These are phyloP conservation scores for Ageneiosus marmoratus DNA, from an alignment of 2,113 vertebrate species.

Conservation along the genomic window DNA sequence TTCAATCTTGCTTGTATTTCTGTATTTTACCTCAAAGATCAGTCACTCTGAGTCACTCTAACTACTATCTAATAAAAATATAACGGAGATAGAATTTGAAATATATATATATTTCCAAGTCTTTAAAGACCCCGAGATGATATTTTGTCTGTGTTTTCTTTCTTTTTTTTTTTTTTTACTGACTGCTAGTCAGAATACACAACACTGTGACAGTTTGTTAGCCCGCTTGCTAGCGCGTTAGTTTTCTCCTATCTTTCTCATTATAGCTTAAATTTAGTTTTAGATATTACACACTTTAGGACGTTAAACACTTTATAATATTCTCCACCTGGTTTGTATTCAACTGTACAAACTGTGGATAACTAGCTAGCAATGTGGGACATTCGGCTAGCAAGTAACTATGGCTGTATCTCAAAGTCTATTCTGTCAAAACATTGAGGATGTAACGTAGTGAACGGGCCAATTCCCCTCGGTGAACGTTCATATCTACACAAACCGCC, in stretches of 20 bases:
- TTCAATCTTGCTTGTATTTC: background rate
- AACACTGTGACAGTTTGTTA: too few relatives aligned
- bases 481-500: background rate
- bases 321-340: too few relatives aligned
- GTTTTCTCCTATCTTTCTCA: background rate
- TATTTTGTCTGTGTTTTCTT: too few relatives aligned
- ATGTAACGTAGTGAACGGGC: background rate
- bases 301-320: too few relatives aligned
- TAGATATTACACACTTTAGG: background rate
- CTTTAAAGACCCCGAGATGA: too few relatives aligned
- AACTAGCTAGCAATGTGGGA: background rate
- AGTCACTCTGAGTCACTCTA: background rate
- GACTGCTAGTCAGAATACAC: too few relatives aligned
- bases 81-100: background rate
- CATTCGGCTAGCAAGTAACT: background rate
- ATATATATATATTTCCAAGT: too few relatives aligned
- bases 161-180: too few relatives aligned
- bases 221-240: background rate
- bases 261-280: background rate
- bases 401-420: background rate
- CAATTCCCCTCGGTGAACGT: background rate
- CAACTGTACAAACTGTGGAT: background rate
- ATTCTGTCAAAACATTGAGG: slow-evolving; percentile 39
- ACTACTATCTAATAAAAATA: background rate
- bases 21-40: background rate